Conservation (phyloP, 2,113 vertebrate genomes). For the Rhinopomastus cyanomelas region DNA sequence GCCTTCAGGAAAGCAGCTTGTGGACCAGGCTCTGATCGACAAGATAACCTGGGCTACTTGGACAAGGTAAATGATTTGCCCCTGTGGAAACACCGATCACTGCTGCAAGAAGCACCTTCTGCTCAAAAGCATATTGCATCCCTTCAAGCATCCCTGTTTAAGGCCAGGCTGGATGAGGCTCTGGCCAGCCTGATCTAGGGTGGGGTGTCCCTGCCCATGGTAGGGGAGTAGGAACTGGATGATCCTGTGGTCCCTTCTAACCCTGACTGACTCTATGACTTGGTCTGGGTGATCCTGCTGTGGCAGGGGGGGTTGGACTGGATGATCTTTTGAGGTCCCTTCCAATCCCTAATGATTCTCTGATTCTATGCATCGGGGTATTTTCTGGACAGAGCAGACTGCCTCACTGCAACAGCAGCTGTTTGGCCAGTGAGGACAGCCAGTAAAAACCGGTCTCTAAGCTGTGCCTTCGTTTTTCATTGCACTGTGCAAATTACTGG, state of each 20-base stretch:
- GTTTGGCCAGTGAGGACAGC: not conserved
- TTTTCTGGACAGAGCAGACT: not conserved
- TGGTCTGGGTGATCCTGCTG: no score
- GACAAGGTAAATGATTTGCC: conserved; percentile 85
- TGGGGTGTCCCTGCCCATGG: no score
- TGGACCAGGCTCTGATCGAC: conserved; percentile 89
- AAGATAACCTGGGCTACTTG: conserved; percentile 97
- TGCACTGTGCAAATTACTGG: not conserved
- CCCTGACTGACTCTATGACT: no score
- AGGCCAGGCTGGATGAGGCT: no score
- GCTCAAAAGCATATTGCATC: not conserved
- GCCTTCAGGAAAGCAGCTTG: conserved; percentile 94
- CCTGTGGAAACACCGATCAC: not conserved
- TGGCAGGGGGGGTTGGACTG: no score
- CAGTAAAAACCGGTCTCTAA: not conserved
- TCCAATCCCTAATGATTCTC: no score
- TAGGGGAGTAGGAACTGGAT: no score
- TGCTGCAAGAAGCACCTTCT: not conserved
- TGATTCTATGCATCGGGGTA: no score
- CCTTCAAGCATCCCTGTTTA: no score
- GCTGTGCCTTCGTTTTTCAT: not conserved
- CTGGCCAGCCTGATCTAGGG: no score
- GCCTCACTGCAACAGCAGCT: not conserved
- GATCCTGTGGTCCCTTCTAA: no score
- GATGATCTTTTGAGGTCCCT: no score